phyloP scores from a whole-genome alignment of 1,140 invertebrate species.

The Acromyrmex echinatior region DNA sequence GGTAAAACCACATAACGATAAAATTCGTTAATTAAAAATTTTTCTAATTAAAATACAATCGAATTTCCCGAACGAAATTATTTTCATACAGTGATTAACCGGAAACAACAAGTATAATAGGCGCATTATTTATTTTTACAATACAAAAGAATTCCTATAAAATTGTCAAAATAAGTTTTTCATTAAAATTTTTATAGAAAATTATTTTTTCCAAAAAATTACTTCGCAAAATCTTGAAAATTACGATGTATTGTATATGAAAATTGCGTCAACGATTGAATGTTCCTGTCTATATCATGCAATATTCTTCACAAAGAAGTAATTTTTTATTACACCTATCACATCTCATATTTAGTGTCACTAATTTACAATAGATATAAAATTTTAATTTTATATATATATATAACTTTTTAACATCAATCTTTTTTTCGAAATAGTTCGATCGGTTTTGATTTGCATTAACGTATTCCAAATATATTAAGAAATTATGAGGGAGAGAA shows the following conservation, averaged over 20 bases:
- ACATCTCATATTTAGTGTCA: not conserved
- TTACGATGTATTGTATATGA: not conserved
- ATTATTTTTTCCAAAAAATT: not conserved
- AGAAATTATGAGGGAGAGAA: not conserved
- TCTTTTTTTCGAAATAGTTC: not conserved
- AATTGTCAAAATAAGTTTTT: not conserved
- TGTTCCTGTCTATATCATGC: not conserved
- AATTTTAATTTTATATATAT: slow-evolving; percentile 15
- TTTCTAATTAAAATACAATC: not conserved
- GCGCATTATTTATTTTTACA: not conserved
- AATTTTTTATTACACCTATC: not conserved
- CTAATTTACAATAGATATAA: not conserved
- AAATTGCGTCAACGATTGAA: not conserved
- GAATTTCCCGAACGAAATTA: not conserved
- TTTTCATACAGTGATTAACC: not conserved
- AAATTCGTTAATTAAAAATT: slow-evolving; percentile 6
- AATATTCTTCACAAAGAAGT: not conserved
- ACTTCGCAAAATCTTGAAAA: not conserved
- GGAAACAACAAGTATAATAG: not conserved
- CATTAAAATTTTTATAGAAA: not conserved
- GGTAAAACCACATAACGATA: slow-evolving; percentile 2
- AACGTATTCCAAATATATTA: not conserved
- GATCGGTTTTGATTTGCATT: not conserved
- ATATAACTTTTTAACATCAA: not conserved
- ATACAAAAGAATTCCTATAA: not conserved